These are phyloP conservation scores for Lithobius niger DNA, from an alignment of 1,140 invertebrate species.

Conservation along the genomic window DNA sequence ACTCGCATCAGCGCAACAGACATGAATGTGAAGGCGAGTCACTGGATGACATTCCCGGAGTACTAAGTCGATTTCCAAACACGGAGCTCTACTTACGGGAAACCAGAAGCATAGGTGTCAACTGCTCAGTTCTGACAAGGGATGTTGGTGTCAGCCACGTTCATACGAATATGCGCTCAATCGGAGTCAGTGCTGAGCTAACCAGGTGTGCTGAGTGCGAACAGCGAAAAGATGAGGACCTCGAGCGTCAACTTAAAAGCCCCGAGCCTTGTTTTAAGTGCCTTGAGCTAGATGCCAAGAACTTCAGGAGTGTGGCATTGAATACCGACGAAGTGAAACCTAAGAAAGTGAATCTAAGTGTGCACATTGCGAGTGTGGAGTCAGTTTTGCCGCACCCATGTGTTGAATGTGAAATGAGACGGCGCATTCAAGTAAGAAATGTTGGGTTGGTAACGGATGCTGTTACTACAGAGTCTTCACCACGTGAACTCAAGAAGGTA, in stretches of 20 bases:
- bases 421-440: too few species aligned
- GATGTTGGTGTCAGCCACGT: slow-evolving; percentile 46
- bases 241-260: background rate
- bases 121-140: slow-evolving; percentile 47
- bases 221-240: too few species aligned
- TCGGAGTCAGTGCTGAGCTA: slow-evolving; percentile 18
- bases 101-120: slow-evolving; percentile 47
- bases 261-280: background rate
- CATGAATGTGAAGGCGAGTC: background rate
- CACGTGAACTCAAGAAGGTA: background rate
- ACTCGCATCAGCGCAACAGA: slow-evolving; percentile 17
- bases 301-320: background rate
- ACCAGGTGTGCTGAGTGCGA: background rate
- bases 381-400: background rate
- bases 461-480: too few species aligned
- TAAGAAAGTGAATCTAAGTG: background rate
- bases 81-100: slow-evolving; percentile 9
- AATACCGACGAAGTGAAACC: background rate
- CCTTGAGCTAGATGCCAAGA: background rate
- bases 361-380: background rate
- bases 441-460: too few species aligned
- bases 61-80: background rate
- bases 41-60: background rate
- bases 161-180: slow-evolving; percentile 29
- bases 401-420: background rate